Conservation (phyloP, 2,888 invertebrate genomes). For the Diaprepes abbreviatus region DNA sequence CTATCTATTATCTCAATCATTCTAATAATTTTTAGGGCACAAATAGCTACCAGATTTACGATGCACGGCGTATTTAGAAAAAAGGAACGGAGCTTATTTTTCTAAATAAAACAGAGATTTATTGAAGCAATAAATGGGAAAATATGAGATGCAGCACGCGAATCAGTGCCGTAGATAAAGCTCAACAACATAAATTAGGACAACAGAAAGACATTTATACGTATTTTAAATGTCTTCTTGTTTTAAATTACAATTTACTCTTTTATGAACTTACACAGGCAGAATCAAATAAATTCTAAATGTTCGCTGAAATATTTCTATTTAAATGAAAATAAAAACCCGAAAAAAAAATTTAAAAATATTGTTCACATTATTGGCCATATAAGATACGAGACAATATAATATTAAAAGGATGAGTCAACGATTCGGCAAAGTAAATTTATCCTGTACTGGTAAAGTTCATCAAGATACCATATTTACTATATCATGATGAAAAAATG, state of each 20-base stretch:
- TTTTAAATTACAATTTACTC: background rate
- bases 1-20: background rate
- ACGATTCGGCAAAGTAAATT: no score
- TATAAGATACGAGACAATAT: no score
- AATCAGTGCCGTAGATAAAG: conserved; percentile 25
- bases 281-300: no score
- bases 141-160: conserved; percentile 31
- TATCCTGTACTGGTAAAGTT: no score
- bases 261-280: no score
- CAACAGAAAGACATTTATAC: background rate
- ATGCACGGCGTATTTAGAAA: conserved; percentile 28
- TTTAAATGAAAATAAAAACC: no score
- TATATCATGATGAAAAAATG: no score
- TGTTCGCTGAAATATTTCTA: no score
- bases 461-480: no score
- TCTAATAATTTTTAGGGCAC: conserved; percentile 13
- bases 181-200: conserved; percentile 8
- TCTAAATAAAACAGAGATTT: conserved; percentile 32
- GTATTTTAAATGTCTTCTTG: background rate
- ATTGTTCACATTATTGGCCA: no score
- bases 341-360: no score
- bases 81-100: conserved; percentile 32
- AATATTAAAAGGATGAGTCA: no score
- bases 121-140: conserved; percentile 32
- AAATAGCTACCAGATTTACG: conserved; percentile 26